Evolutionary conservation across 2,113 vertebrate genomes (phyloP), one percentile per base, ranked within the genome.

Genomic region (Lamprologus speciosus): DNA sequence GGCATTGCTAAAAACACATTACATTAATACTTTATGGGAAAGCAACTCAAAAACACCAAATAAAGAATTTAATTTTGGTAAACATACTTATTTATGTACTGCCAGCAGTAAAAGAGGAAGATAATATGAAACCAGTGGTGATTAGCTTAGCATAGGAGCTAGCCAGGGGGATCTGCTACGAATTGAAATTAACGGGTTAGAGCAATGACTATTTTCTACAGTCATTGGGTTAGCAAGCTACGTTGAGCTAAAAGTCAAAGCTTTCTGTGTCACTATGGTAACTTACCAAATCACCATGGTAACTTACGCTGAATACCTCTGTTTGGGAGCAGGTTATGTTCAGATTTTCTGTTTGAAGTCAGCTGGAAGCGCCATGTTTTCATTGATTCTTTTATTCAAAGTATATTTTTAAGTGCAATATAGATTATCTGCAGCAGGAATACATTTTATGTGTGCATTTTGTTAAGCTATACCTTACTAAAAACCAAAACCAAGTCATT

Each of bases 21-120:
- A 73, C 8, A 42, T 45, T 42, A 42, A 5, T 16, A 23, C 37
- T 73, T 73, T 73, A 42, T 14, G n/a, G 37, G 21, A 45, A 42
- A 73, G 65, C 65, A 70, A 26, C n/a, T 73, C 65, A 73, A 45
- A 73, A 73, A 21, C 60, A 37, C 60, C 60, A 37, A 37, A 37
- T 37, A 65, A 37, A 37, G 60, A 37, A 13, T 21, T 37, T 4
- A 21, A 37, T 37, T 65, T 65, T 37, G 19, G 19, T 21, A 65
- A 26, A 73, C 65, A 73, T 45, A 73, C 65, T 42, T 73, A 45
- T 4, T 42, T 73, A 9, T 2, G 3, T 73, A 23, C 37, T 45
- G 65, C 21, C 21, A 73, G 65, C n/a, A 42, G n/a, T 16, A 70
- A 70, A 70, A 70, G 0, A 73, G 21, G 12, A 73, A 9, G 2